A percentile compares a stretch with the other conserved stretches of the same genome.
Conservation (phyloP, 2,888 invertebrate species). For the Glaucopsyche alexis region DNA sequence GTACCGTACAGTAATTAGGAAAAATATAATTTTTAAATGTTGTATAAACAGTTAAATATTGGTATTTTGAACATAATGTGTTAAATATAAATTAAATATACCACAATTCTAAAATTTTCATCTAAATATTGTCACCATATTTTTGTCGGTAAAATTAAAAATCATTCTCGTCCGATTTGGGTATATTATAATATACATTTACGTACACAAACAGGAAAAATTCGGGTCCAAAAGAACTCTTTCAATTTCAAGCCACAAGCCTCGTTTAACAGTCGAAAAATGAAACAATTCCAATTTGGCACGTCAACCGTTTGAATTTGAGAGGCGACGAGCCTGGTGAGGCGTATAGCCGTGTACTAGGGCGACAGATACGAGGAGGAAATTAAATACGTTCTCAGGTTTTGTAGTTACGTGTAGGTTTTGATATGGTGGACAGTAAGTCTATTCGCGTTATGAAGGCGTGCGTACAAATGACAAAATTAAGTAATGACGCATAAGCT, state of each 20-base stretch:
- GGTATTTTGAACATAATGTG: neutral
- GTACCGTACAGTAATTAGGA: too few relatives aligned
- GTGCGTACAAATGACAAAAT: too few relatives aligned
- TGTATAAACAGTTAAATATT: too few relatives aligned
- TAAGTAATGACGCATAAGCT: too few relatives aligned
- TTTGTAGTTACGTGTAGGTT: neutral
- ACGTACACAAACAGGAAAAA: neutral
- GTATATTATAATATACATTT: neutral
- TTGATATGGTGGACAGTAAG: neutral
- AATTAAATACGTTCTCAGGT: neutral
- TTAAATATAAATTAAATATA: neutral
- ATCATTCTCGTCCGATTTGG: neutral
- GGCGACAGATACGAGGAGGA: neutral
- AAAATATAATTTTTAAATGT: too few relatives aligned
- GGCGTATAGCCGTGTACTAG: conserved; percentile 34
- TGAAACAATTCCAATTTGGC: conserved; percentile 74
- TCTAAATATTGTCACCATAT: neutral
- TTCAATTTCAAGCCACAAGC: conserved; percentile 56
- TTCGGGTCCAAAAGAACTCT: conserved; percentile 40
- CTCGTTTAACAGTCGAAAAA: conserved; percentile 65
- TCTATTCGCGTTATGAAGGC: too few relatives aligned
- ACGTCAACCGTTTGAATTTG: conserved; percentile 73
- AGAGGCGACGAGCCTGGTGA: conserved; percentile 53
- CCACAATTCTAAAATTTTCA: neutral
- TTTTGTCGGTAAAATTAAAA: neutral